These are phyloP conservation scores for Cosmia pyralina DNA, from an alignment of 2,888 invertebrate genomes.

Conservation along the genomic window DNA sequence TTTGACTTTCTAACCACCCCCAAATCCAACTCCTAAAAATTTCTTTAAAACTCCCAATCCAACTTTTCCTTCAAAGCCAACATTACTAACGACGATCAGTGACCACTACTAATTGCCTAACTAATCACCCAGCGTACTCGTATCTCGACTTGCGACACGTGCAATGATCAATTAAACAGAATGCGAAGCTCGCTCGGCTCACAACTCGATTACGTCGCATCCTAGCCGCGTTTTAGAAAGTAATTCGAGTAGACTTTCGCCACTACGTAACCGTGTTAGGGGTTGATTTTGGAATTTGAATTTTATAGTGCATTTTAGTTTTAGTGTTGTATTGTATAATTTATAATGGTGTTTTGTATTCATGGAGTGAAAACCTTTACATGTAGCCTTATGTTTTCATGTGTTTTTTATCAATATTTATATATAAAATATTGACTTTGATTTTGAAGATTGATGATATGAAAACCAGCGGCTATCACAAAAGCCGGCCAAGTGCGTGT, in stretches of 20 bases:
- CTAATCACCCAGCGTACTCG: conserved; percentile 60
- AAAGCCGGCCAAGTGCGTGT: no score
- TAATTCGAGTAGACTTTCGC: conserved; percentile 77
- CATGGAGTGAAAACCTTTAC: not conserved
- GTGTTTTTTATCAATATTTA: no score
- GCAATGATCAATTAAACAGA: conserved; percentile 74
- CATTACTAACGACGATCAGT: conserved; percentile 53
- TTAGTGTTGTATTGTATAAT: conserved; percentile 3
- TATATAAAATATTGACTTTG: no score
- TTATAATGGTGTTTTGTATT: not conserved
- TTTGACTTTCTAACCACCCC: not conserved
- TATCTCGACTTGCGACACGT: conserved; percentile 58
- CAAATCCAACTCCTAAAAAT: not conserved
- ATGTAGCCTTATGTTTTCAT: no score
- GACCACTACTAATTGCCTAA: conserved; percentile 68
- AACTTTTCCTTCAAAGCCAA: conserved; percentile 34
- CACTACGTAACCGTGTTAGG: conserved; percentile 67
- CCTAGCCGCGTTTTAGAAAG: conserved; percentile 74
- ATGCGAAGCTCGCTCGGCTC: conserved; percentile 68
- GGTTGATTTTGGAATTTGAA: conserved; percentile 63
- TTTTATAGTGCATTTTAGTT: conserved; percentile 43
- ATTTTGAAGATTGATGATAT: no score
- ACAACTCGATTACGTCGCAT: conserved; percentile 75
- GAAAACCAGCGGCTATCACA: no score
- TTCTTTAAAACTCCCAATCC: conserved; percentile 1